Evolutionary conservation across 1,140 invertebrate species (phyloP).

Genomic region (Onthophagus taurus): DNA sequence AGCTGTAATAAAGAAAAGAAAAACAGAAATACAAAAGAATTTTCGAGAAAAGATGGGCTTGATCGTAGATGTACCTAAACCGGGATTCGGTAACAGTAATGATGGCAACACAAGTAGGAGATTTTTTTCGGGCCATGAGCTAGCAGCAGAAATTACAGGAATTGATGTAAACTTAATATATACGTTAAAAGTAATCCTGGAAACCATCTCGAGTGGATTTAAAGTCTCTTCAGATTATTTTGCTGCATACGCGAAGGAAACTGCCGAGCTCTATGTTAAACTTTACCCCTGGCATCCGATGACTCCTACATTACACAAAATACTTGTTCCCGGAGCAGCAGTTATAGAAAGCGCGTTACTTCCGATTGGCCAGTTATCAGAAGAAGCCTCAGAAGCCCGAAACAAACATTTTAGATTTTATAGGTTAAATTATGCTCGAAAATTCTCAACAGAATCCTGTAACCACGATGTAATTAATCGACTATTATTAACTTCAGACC

Average conservation of each 20-base stretch:
- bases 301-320: slow-evolving; percentile 34
- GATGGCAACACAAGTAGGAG: slow-evolving; percentile 33
- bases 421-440: slow-evolving; percentile 1
- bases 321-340: slow-evolving; percentile 26
- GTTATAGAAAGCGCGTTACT: slow-evolving; percentile 21
- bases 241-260: slow-evolving; percentile 18
- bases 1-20: slow-evolving; percentile 19
- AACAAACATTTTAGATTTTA: slow-evolving; percentile 7
- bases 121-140: slow-evolving; percentile 30
- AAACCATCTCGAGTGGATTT: slow-evolving; percentile 24
- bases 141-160: slow-evolving; percentile 25
- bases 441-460: slow-evolving; percentile 1
- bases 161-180: slow-evolving; percentile 9
- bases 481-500: too few species aligned
- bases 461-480: neutral
- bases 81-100: slow-evolving; percentile 33
- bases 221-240: slow-evolving; percentile 25
- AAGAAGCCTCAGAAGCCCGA: slow-evolving; percentile 2
- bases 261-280: slow-evolving; percentile 25
- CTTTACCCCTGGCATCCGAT: slow-evolving; percentile 34
- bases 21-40: slow-evolving; percentile 30
- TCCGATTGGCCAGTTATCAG: slow-evolving; percentile 25
- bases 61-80: slow-evolving; percentile 34
- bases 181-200: slow-evolving; percentile 21
- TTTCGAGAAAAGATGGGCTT: slow-evolving; percentile 28